Evolutionary conservation across 2,113 vertebrate genomes (phyloP), one percentile per base, ranked within the genome.

Genomic region (Lamprologus lemairii): DNA sequence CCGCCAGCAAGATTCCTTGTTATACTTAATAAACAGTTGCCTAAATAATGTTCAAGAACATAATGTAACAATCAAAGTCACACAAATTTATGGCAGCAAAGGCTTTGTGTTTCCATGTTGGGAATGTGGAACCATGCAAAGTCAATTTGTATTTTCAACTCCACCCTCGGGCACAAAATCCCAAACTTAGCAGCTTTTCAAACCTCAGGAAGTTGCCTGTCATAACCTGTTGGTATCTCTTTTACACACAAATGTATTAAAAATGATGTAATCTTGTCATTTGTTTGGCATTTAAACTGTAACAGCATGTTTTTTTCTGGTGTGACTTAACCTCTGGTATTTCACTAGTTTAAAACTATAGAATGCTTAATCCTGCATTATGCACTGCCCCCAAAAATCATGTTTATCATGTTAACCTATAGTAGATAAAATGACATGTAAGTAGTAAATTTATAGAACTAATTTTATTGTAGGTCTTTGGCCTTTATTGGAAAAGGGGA

Each of bases 31-130:
- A 82, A 85, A 89, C 75, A 84, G 21, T 53, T 8, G 21, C 33
- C 60, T 75, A 85, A 81, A 90, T 88, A 88, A 82, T 78, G 26
- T 89, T 81, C 80, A 85, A 55, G 55, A 53, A 49, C 49, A 71
- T 81, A 60, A 92, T 87, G 85, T 75, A 83, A 75, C 51, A 79
- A 80, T 80, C 80, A 86, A 55, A 84, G 85, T 65, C 84, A 58
- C 19, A 54, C 7, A 23, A 60, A 60, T 79, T 19, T 37, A 7
- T 55, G 83, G 54, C 26, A 9, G 10, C 81, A 60, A 53, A 80
- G 26, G 9, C 21, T 53, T 47, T 49, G 6, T 54, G 19, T 53
- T 84, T 81, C 31, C 35, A 19, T n/a, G 83, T 75, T 71, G 35
- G 63, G 73, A 78, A 31, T 49, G 23, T 75, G 14, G 9, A 19